Conservation (phyloP, 2,888 invertebrate genomes). For the Aphodius sticticus region DNA sequence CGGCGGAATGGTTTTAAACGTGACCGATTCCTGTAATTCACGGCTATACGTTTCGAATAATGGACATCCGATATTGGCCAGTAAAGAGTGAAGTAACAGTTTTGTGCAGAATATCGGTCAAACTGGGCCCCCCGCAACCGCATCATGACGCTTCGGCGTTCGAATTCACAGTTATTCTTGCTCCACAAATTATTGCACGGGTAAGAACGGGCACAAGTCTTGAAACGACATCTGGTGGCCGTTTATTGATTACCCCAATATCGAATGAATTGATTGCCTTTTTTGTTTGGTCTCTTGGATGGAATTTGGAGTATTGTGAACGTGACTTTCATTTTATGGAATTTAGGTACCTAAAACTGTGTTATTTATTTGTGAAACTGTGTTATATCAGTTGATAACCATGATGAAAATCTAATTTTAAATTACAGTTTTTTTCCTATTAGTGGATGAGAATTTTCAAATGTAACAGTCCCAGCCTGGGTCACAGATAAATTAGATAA, state of each 20-base stretch:
- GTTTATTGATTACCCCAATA: neutral
- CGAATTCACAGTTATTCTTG: neutral
- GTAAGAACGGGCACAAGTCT: neutral
- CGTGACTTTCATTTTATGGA: no score
- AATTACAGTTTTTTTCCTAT: no score
- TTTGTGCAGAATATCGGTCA: neutral
- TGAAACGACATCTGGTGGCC: neutral
- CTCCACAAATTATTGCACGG: neutral
- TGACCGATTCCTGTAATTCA: neutral
- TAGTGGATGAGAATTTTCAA: no score
- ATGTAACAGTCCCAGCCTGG: no score
- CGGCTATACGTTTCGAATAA: neutral
- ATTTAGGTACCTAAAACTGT: no score
- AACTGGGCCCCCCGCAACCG: neutral
- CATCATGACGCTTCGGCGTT: neutral
- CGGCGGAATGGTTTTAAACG: neutral
- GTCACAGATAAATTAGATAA: no score
- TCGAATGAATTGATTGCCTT: no score
- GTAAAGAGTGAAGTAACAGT: neutral
- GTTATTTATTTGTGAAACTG: no score
- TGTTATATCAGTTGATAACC: no score
- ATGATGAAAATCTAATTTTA: no score
- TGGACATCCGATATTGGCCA: neutral
- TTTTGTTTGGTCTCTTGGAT: no score
- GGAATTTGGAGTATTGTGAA: no score